phyloP scores from a whole-genome alignment of 2,888 invertebrate genomes.

The Ennomos quercinarius region DNA sequence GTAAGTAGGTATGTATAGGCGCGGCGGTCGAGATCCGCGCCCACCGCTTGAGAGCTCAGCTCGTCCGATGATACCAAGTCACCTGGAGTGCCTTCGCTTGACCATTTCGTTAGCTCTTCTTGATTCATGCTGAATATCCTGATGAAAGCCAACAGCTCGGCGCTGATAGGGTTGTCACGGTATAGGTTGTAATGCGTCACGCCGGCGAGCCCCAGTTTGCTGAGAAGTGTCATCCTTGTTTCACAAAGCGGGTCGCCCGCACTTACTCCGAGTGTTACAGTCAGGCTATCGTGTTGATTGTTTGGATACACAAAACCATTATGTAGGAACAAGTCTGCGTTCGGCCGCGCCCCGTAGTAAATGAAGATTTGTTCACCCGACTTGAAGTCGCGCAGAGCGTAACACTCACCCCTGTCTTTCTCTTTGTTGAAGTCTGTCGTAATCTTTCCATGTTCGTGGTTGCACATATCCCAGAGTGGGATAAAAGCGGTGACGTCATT shows the following conservation, averaged over 20 bases:
- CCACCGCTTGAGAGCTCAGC: conserved; percentile 53
- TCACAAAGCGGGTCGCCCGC: conserved; percentile 90
- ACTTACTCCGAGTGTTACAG: conserved; percentile 92
- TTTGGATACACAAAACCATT: conserved; percentile 91
- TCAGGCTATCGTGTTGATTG: conserved; percentile 91
- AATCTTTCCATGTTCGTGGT: conserved; percentile 95
- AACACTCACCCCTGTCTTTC: conserved; percentile 90
- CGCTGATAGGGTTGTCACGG: conserved; percentile 88
- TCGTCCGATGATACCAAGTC: conserved; percentile 68
- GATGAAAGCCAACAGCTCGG: conserved; percentile 91
- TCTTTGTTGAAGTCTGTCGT: conserved; percentile 94
- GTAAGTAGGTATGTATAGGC: conserved; percentile 73
- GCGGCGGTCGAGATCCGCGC: conserved; percentile 59
- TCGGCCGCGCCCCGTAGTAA: conserved; percentile 95
- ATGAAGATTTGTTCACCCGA: conserved; percentile 95
- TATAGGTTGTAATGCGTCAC: conserved; percentile 89
- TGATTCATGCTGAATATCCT: conserved; percentile 94
- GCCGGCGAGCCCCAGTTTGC: conserved; percentile 88
- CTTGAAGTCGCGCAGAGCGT: conserved; percentile 90
- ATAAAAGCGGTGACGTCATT: conserved; percentile 89
- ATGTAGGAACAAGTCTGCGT: conserved; percentile 95
- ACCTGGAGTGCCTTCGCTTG: conserved; percentile 57
- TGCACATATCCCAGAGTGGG: conserved; percentile 98
- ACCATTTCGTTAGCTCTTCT: conserved; percentile 76
- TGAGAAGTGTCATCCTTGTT: conserved; percentile 87